Base-by-base conservation (phyloP, 2,113 vertebrate species). In the Pygoscelis adeliae region DNA sequence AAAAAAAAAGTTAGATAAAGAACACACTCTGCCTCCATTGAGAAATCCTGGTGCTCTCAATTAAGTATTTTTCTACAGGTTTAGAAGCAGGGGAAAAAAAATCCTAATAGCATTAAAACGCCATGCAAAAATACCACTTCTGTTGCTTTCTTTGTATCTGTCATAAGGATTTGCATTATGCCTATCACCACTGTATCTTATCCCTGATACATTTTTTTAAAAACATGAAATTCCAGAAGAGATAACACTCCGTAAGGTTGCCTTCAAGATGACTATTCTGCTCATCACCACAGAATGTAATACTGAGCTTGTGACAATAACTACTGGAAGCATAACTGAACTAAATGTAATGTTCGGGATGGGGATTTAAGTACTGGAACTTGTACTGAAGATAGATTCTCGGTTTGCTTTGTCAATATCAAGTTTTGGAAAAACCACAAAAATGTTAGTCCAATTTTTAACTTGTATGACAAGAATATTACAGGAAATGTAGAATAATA, bases 401-500 rank as follows among this genome's bases (percentile, higher is more conserved):
- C 53, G 87, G 85, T 96, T 93, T 93, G 36, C 44, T 88, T 55
- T 95, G 52, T 85, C 74, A 93, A 58, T 82, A 92, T 15, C 66
- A 82, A 94, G 49, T 66, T 93, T 93, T 90, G 50, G 23, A 77
- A 94, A 97, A 92, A 10, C 0, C 14, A 29, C 16, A 83, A 93
- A 96, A 96, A 90, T 82, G 73, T 53, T 32, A 94, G 15, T 56
- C 11, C 52, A 32, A 46, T 40, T 87, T 90, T 92, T 36, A 76
- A 71, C 32, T 92, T 42, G 65, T 53, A 87, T 76, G 89, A 29
- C 50, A 85, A 81, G 66, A 84, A 84, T 87, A 76, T 79, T 90
- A 78, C 6, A 91, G 67, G 55, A 92, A 94, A 95, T 66, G 29
- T 73, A 96, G 83, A 95, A 87, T 38, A 94, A 83, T 76, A 96